Evolutionary conservation across 2,113 vertebrate genomes (phyloP), one percentile per base, ranked within the genome.

Genomic region (Columba livia): DNA sequence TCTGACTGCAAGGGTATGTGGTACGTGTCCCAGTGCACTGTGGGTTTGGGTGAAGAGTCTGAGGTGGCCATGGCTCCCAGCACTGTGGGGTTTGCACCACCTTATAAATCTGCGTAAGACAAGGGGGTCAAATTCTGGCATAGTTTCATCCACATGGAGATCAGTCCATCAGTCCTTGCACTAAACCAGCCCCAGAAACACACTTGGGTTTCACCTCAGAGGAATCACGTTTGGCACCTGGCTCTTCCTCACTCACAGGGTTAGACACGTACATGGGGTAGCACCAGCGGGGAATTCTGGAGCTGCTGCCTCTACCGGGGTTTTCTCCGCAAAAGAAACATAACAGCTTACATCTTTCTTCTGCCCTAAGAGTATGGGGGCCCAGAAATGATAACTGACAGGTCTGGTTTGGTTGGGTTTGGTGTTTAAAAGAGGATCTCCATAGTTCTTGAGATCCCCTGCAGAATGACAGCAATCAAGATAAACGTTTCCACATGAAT

Each of bases 11-110:
- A 40, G 40, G 29, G 21, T 42, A 32, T 1, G 11, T 25, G 48
- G 29, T 32, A 40, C n/a, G 2, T 32, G 31, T 48, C 26, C 0
- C 2, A 61, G 25, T 28, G 48, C 1, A 3, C 24, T 14, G 42
- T 4, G 26, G 64, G 40, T 71, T 15, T 71, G 25, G 25, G 50
- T 21, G 17, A 73, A 48, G 61, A 73, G 47, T 29, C 38, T 7
- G 10, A 58, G 32, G 32, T 42, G 20, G 58, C 29, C 51, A 14
- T 4, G 44, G 15, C 28, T 60, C 53, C 40, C n/a, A 54, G 23
- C 14, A 16, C 5, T 48, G n/a, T 15, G n/a, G 29, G 29, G 28
- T 73, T 72, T 60, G 67, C n/a, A 62, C 12, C 25, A 51, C 4
- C 0, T 47, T 72, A 24, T 29, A 79, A 60, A 60, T 60, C 47